These are phyloP conservation scores for Rhodophaea formosa DNA, from an alignment of 2,888 invertebrate genomes.

Conservation along the genomic window DNA sequence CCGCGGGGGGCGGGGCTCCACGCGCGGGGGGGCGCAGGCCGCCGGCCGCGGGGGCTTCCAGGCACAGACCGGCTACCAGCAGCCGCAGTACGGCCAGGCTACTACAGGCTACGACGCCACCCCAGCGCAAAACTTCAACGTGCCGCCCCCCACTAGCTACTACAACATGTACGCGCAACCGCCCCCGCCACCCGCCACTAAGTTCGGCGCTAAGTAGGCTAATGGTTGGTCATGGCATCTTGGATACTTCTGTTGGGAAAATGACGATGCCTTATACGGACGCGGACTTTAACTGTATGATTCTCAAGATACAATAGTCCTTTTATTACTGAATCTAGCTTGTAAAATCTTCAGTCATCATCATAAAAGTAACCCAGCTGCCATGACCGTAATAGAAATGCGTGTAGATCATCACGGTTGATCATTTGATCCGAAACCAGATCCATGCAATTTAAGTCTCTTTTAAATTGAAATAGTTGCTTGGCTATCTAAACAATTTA, in stretches of 20 bases:
- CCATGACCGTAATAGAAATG: too few relatives aligned
- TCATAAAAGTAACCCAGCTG: too few relatives aligned
- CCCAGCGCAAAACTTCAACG: slow-evolving; percentile 33
- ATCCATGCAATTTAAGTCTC: neutral
- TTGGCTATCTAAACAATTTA: slow-evolving; percentile 4
- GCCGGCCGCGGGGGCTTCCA: slow-evolving; percentile 28
- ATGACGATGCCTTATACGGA: too few relatives aligned
- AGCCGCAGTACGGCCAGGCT: slow-evolving; percentile 18
- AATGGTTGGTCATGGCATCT: neutral
- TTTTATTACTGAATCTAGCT: too few relatives aligned
- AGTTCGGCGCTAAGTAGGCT: slow-evolving; percentile 40
- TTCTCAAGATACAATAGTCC: too few relatives aligned
- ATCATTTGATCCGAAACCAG: neutral
- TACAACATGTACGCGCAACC: slow-evolving; percentile 74
- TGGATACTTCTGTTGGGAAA: too few relatives aligned
- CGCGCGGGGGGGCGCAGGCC: slow-evolving; percentile 27
- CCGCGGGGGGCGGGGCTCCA: slow-evolving; percentile 34
- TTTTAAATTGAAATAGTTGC: slow-evolving; percentile 3
- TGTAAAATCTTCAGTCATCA: too few relatives aligned
- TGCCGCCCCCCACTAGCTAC: slow-evolving; percentile 60
- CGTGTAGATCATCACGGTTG: too few relatives aligned
- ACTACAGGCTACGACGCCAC: slow-evolving; percentile 22
- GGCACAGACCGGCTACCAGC: slow-evolving; percentile 21
- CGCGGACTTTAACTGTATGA: too few relatives aligned
- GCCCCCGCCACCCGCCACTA: slow-evolving; percentile 52